Evolutionary conservation across 2,797 vertebrate species (phyloP), one percentile per base, ranked within the genome.

Genomic region (Sebastes oblongus): DNA sequence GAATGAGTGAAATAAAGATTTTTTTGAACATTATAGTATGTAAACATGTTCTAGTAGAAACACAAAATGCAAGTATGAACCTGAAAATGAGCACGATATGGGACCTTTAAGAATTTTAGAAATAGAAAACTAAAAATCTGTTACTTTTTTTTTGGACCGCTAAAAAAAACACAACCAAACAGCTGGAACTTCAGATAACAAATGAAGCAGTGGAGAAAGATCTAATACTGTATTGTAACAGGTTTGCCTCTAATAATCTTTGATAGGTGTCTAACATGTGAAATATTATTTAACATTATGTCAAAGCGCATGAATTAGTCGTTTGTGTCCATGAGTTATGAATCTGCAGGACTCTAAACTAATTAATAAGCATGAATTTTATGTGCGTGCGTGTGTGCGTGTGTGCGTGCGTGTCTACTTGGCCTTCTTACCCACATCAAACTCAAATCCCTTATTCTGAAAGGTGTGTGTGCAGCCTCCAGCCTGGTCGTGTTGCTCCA

Each of bases 401-500:
- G 14, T 0, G 39, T 24, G 24, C 24, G 1, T 55, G 11, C 12
- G 2, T 42, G 4, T 55, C 4, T 9, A 2, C 13, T 34, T 30
- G 0, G 27, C 8, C 6, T 13, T 62, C 95, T 92, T 92, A 96
- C 96, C 96, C 4, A 96, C 95, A 66, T 96, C 96, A 87, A 96
- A 96, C 91, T 96, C 96, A 71, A 96, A 96, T 52, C 95, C 95
- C 54, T 95, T 94, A 39, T 95, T 94, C 61, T 93, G 34, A 65
- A 95, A 96, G 24, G 95, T 95, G 91, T 96, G 96, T 42, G 94
- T 96, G 84, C 95, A 96, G 25, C 96, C 96, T 10, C 96, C 95
- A 1, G 95, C 96, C 84, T 94, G 94, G 64, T 96, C 94, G 11
- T 96, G 96, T 60, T 96, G 95, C 85, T 96, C 96, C 85, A 96